These are phyloP conservation scores for Hipparchia semele DNA, from an alignment of 2,888 invertebrate genomes.

Conservation along the genomic window DNA sequence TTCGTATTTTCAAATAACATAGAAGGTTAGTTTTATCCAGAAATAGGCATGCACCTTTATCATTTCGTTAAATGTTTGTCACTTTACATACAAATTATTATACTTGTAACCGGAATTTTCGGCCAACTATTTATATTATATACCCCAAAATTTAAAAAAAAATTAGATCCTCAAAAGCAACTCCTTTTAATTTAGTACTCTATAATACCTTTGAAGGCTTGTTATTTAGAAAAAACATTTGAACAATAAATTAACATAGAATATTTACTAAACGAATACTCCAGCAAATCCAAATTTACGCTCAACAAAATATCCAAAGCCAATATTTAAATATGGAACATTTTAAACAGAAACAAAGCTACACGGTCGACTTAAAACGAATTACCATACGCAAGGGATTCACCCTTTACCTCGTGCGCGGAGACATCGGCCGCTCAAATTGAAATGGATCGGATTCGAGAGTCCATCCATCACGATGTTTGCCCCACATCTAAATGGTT, in stretches of 20 bases:
- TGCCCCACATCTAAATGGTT: slow-evolving; percentile 77
- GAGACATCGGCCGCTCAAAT: slow-evolving; percentile 66
- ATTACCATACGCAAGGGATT: slow-evolving; percentile 70
- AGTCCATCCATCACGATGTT: slow-evolving; percentile 77
- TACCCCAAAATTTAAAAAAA: no score
- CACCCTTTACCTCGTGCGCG: slow-evolving; percentile 64
- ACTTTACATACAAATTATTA: no score
- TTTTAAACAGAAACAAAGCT: slow-evolving; percentile 48
- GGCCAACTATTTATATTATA: no score
- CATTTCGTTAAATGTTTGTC: no score
- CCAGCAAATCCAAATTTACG: slow-evolving; percentile 17
- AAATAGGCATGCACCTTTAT: no score
- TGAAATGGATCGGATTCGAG: slow-evolving; percentile 80
- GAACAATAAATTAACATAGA: not conserved
- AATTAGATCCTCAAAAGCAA: no score
- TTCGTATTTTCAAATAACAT: no score
- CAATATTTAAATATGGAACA: slow-evolving; percentile 36
- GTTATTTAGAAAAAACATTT: no score
- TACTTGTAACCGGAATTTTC: no score
- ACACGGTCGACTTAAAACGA: slow-evolving; percentile 59
- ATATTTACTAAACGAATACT: not conserved
- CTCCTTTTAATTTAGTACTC: no score
- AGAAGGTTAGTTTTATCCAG: no score
- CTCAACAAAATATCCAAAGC: slow-evolving; percentile 29
- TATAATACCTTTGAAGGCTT: no score